These are phyloP conservation scores for Belgica antarctica DNA, from an alignment of 2,888 invertebrate genomes.

Conservation along the genomic window DNA sequence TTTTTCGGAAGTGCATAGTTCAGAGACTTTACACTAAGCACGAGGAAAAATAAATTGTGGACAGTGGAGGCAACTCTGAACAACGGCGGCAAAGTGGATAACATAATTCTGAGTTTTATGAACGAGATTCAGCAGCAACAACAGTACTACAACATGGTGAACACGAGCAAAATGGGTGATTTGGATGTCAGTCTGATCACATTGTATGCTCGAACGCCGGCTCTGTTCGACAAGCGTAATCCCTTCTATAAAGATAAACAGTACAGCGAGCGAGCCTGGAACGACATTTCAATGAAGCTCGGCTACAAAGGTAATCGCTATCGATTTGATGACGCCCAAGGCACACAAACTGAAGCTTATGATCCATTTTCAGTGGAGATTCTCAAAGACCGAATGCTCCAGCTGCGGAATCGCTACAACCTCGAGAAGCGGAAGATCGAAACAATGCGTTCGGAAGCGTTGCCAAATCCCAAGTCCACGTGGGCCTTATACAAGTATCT, in stretches of 20 bases:
- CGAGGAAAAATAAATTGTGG: too few species aligned
- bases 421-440: slow-evolving; percentile 55
- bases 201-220: slow-evolving; percentile 52
- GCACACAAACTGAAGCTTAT: background rate
- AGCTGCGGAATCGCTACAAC: slow-evolving; percentile 55
- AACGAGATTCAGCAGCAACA: slow-evolving; percentile 40
- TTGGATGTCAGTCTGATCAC: slow-evolving; percentile 52
- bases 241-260: slow-evolving; percentile 53
- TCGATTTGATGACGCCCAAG: background rate
- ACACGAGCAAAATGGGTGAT: slow-evolving; percentile 50
- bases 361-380: slow-evolving; percentile 49
- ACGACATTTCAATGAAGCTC: slow-evolving; percentile 52
- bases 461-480: slow-evolving; percentile 50
- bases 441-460: slow-evolving; percentile 44
- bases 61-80: background rate
- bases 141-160: slow-evolving; percentile 38
- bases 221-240: slow-evolving; percentile 53
- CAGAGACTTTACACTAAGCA: too few species aligned
- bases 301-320: slow-evolving; percentile 53
- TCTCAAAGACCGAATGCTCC: slow-evolving; percentile 54
- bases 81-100: slow-evolving; percentile 37
- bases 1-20: background rate
- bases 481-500: slow-evolving; percentile 54
- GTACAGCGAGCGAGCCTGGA: slow-evolving; percentile 52
- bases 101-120: slow-evolving; percentile 39